Conservation (phyloP, 2,113 vertebrate genomes). For the Ginglymostoma cirratum region DNA sequence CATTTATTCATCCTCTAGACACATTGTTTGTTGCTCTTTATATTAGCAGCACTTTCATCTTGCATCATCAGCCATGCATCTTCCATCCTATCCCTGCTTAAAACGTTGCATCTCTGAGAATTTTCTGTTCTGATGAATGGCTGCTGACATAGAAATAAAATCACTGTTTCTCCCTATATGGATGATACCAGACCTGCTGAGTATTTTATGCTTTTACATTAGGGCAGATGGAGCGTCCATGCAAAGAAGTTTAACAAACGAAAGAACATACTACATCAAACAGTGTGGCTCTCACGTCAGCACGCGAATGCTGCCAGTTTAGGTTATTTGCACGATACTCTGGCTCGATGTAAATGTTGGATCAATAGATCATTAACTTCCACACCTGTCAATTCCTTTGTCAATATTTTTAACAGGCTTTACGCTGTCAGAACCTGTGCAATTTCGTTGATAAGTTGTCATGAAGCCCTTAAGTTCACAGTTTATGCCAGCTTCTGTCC, state of each 20-base stretch:
- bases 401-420: not conserved
- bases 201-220: not conserved
- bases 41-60: not conserved
- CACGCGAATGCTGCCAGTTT: not conserved
- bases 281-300: not conserved
- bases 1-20: not conserved
- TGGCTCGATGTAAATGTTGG: not conserved
- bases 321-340: not conserved
- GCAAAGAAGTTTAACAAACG: not conserved
- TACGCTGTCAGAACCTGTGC: not conserved
- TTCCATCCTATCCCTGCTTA: not conserved
- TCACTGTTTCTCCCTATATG: not conserved
- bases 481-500: not conserved
- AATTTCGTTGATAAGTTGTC: not conserved
- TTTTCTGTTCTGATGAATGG: not conserved
- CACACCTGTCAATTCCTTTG: not conserved
- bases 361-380: not conserved
- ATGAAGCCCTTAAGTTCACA: not conserved
- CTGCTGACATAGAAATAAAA: not conserved
- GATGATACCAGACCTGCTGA: not conserved
- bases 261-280: not conserved
- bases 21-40: not conserved
- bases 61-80: not conserved
- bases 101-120: not conserved
- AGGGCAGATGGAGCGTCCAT: not conserved